A percentile compares a stretch with the other conserved stretches of the same genome.
These are phyloP conservation scores for Rhinella marina DNA, from an alignment of 2,797 vertebrate species.

Conservation along the genomic window DNA sequence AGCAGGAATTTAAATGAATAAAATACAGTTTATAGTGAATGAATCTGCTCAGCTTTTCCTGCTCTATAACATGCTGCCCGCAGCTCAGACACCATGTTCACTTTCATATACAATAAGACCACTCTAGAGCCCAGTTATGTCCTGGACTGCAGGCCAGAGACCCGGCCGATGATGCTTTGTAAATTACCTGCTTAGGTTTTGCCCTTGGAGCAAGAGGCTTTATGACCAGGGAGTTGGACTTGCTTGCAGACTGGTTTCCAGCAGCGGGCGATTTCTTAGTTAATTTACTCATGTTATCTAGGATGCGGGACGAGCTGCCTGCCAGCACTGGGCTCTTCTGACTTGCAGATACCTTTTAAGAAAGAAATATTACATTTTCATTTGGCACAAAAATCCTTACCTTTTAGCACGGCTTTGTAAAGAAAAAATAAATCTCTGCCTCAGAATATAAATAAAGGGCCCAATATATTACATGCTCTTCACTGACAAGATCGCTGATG, in stretches of 20 bases:
- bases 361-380: neutral
- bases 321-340: slow-evolving; percentile 73
- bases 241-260: slow-evolving; percentile 69
- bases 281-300: slow-evolving; percentile 86
- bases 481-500: slow-evolving; percentile 19
- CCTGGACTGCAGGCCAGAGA: neutral
- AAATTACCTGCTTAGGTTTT: slow-evolving; percentile 82
- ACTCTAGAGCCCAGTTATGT: neutral
- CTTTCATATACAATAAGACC: neutral
- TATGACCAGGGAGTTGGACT: slow-evolving; percentile 78
- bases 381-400: neutral
- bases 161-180: neutral
- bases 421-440: neutral
- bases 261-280: slow-evolving; percentile 75
- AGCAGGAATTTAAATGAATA: too few relatives aligned
- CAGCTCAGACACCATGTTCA: too few relatives aligned
- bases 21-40: too few relatives aligned
- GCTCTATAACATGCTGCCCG: too few relatives aligned
- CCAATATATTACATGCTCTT: neutral
- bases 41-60: too few relatives aligned
- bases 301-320: slow-evolving; percentile 75
- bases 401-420: neutral
- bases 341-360: slow-evolving; percentile 76
- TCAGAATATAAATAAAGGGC: neutral
- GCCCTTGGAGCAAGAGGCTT: slow-evolving; percentile 87